Conservation (phyloP, 2,797 vertebrate genomes). For the Gadopsis marmoratus region DNA sequence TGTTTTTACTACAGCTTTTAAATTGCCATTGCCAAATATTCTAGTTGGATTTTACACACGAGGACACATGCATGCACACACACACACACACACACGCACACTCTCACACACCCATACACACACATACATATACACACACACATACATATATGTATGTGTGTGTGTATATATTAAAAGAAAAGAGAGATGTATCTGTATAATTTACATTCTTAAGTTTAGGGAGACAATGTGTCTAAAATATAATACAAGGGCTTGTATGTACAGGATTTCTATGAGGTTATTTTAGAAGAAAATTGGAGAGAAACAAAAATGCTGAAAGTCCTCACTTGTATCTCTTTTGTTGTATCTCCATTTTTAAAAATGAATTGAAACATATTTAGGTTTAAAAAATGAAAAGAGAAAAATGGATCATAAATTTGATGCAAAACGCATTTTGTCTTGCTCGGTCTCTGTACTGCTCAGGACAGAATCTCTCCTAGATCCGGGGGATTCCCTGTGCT, state of each 20-base stretch:
- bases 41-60: constrained; percentile 80
- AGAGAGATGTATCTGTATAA: constrained; percentile 83
- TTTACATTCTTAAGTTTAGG: constrained; percentile 94
- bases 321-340: constrained; percentile 81
- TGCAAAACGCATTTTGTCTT: constrained; percentile 97
- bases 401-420: constrained; percentile 97
- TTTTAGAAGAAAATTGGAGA: constrained; percentile 84
- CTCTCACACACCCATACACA: constrained; percentile 64
- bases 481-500: constrained; percentile 90
- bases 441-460: constrained; percentile 94
- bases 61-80: constrained; percentile 60
- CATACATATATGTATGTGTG: constrained; percentile 56
- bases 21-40: constrained; percentile 87
- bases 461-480: constrained; percentile 92
- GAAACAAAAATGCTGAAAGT: constrained; percentile 86
- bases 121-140: constrained; percentile 53
- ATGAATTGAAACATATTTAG: constrained; percentile 81
- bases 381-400: constrained; percentile 71
- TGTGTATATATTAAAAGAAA: constrained; percentile 71
- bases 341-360: constrained; percentile 85
- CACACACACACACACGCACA: constrained; percentile 19
- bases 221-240: constrained; percentile 94
- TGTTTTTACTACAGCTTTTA: constrained; percentile 87
- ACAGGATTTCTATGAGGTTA: constrained; percentile 90
- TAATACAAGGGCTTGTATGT: constrained; percentile 92